phyloP scores from a whole-genome alignment of 2,113 vertebrate genomes.

The Acanthochromis polyacanthus region DNA sequence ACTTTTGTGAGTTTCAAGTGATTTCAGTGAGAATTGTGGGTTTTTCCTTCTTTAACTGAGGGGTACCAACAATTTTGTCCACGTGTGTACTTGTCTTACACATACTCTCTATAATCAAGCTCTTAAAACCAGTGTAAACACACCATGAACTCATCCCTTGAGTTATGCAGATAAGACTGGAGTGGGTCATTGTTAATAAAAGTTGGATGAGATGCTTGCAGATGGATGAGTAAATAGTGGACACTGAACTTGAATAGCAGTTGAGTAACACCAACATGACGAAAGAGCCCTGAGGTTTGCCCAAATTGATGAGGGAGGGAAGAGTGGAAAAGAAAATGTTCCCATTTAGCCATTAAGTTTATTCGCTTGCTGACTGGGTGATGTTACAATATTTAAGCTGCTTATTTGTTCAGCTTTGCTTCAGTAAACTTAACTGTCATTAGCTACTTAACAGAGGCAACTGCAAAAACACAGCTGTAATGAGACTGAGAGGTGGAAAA shows the following conservation, averaged over 20 bases:
- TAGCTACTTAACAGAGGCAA: slow-evolving; percentile 48
- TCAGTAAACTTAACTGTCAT: slow-evolving; percentile 48
- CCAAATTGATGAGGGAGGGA: slow-evolving; percentile 11
- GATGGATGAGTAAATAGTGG: slow-evolving; percentile 43
- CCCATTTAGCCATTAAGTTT: slow-evolving; percentile 15
- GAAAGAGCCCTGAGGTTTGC: slow-evolving; percentile 31
- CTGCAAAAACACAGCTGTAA: slow-evolving; percentile 50
- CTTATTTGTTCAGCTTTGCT: slow-evolving; percentile 64
- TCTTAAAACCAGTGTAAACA: slow-evolving; percentile 70
- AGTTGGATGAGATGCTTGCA: slow-evolving; percentile 58
- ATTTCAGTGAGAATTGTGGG: too few species aligned
- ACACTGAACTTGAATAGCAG: slow-evolving; percentile 7
- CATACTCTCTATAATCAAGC: slow-evolving; percentile 58
- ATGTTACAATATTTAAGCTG: slow-evolving; percentile 35
- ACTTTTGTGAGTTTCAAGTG: too few species aligned
- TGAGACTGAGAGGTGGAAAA: slow-evolving; percentile 26
- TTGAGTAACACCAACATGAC: slow-evolving; percentile 18
- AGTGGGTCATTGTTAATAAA: slow-evolving; percentile 61
- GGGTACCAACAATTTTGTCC: too few species aligned
- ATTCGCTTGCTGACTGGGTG: slow-evolving; percentile 38
- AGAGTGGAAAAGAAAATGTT: slow-evolving; percentile 15
- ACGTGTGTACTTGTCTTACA: slow-evolving; percentile 66
- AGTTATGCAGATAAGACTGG: slow-evolving; percentile 71
- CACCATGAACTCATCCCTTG: slow-evolving; percentile 48
- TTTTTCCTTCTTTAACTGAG: too few species aligned